Base-by-base conservation (phyloP, 2,888 invertebrate genomes). In the Fragum sueziense region DNA sequence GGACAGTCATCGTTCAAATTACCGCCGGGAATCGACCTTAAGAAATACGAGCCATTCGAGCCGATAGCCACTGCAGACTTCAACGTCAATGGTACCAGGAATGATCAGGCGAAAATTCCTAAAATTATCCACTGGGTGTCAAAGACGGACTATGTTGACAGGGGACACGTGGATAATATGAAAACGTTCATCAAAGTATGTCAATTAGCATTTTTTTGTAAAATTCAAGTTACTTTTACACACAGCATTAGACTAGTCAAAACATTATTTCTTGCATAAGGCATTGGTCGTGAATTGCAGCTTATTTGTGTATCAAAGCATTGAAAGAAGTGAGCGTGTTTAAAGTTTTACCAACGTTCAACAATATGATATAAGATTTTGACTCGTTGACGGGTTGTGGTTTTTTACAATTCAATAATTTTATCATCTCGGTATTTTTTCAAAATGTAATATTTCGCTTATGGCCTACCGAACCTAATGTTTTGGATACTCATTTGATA, bases 51-150 rank as follows among this genome's bases (percentile, higher is more conserved):
- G 25, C 72, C 54, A 17, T 72, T 72, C 33, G 72, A 72, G 27
- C 72, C 72, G 11, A 11, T 37, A 27, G 72, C 41, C n/a, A 65
- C n/a, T 2, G 14, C 31, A 17, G 72, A 72, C 29, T 51, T 72
- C 22, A n/a, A n/a, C n/a, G 25, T 6, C 20, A 20, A 47, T 20
- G 72, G 62, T 6, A 27, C 51, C 14, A 7, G 27, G 6, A 47
- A 57, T 20, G 25, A 1, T 1, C 25, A 9, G 22, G 37, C 37
- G 4, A 54, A 33, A 27, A 72, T 72, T 29, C 62, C 62, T 31
- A 61, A 41, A 27, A 62, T 62, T n/a, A 72, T 72, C 22, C 72
- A 72, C 41, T 61, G 61, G 51, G 41, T 61, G 22, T 62, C 31
- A 33, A 27, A 0, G 1, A 41, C 37, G 1, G 20, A 20, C 2